Evolutionary conservation across 2,113 vertebrate genomes (phyloP), one percentile per base, ranked within the genome.

Genomic region (Tetrax tetrax): DNA sequence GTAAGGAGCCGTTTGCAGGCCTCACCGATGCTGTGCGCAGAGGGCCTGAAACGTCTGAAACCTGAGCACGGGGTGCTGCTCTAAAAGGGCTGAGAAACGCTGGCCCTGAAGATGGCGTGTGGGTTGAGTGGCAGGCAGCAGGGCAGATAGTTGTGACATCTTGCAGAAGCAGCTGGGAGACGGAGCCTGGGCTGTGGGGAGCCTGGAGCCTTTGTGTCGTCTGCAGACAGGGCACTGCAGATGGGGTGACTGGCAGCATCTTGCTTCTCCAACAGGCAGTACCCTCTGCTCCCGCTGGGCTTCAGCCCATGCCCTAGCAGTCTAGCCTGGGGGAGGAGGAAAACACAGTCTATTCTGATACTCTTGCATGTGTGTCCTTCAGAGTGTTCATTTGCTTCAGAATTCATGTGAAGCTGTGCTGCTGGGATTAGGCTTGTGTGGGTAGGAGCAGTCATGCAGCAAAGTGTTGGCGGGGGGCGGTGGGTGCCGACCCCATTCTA

Each of bases 11-110:
- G 13, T 28, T 65, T 14, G 29, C 20, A 9, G 56, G 37, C 7
- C n/a, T 14, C 13, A 3, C 12, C 1, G 14, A 6, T 29, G 24
- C 11, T 7, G 5, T 6, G 16, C 10, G 28, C 3, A 0, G 14
- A 0, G 38, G 28, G n/a, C 22, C 10, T 2, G 65, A 16, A 20
- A 4, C 1, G 3, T 5, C 47, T 17, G 2, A 27, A 0, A 24
- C 28, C 57, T 7, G n/a, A 18, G 48, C 13, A 0, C 2, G 22
- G 11, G 15, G 35, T 71, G 61, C 57, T 35, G 65, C 70, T 37
- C 4, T 10, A 2, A 16, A 23, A 22, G 45, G 20, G 2, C 11
- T 15, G 61, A 8, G 74, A 47, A 41, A 2, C 1, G 50, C 33
- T 20, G 63, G 18, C 19, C 9, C 6, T 7, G 4, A 2, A 2